Evolutionary conservation across 2,888 invertebrate species (phyloP), one percentile per base, ranked within the genome.

Genomic region (Brachyptera risi): DNA sequence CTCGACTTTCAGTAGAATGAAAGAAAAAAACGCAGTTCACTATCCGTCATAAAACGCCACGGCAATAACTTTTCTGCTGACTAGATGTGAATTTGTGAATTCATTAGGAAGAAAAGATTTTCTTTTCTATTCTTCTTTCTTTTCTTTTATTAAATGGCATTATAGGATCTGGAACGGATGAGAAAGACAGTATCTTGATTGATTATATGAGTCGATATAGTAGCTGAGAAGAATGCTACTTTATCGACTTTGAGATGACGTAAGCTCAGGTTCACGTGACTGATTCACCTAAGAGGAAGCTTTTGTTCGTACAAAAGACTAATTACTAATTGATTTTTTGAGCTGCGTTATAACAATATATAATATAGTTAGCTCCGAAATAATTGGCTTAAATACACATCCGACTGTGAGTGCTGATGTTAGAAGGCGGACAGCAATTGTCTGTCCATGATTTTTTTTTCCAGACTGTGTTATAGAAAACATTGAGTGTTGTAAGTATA

Each of bases 11-110:
- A 3, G n/a, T n/a, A n/a, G n/a, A n/a, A n/a, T n/a, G n/a, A n/a
- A n/a, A n/a, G 9, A 27, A 50, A 13, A 51, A 54, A 35, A 54
- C 21, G 54, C 37, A 21, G 47, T 47, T 35, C 37, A 35, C 35
- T 54, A 35, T 35, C 37, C n/a, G n/a, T 54, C 54, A 37, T 54
- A 54, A 54, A 51, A 54, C 37, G 19, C 23, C 37, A 54, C 37
- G 35, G 23, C 37, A 37, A 24, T 24, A 13, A 37, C 23, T 37
- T 54, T 54, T 54, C 37, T 54, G 54, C 54, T 54, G 54, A 54
- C 35, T 31, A 35, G 54, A 54, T 54, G 54, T 47, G 58, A 58
- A 58, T 58, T n/a, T 58, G 58, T 58, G 58, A 58, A 58, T 58
- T 58, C 58, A 58, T 58, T 58, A 58, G n/a, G 58, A 47, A 23